Conservation (phyloP, 37 sponge, comb jelly and placozoan species). For the Beroe forskalii region DNA sequence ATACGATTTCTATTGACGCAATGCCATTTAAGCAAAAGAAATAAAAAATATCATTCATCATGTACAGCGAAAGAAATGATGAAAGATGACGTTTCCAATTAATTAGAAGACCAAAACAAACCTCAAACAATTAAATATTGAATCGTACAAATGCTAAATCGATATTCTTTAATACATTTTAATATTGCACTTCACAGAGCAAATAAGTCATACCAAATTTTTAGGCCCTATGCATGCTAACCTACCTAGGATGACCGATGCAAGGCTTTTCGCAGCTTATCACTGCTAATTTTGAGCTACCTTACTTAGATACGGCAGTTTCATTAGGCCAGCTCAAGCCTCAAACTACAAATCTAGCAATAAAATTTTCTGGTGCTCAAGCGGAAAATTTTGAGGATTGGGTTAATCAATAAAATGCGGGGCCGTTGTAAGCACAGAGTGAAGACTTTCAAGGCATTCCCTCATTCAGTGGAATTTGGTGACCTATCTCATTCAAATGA, state of each 20-base stretch:
- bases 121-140: too few relatives aligned
- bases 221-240: slow-evolving; percentile 47
- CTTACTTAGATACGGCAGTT: slow-evolving; percentile 4
- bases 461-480: not conserved
- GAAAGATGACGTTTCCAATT: too few relatives aligned
- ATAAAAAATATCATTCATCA: too few relatives aligned
- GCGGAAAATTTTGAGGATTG: not conserved
- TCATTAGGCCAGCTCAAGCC: not conserved
- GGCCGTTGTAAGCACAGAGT: slow-evolving; percentile 33
- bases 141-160: too few relatives aligned
- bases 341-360: not conserved
- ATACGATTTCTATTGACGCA: too few relatives aligned
- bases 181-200: too few relatives aligned
- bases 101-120: too few relatives aligned
- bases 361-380: slow-evolving; percentile 2
- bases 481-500: not conserved
- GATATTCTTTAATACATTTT: too few relatives aligned
- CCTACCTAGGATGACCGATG: slow-evolving; percentile 23
- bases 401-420: not conserved
- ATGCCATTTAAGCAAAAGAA: too few relatives aligned
- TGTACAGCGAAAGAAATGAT: too few relatives aligned
- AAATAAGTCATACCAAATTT: too few relatives aligned
- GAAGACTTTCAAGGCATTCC: not conserved
- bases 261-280: slow-evolving; percentile 2
- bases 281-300: not conserved